A percentile compares a stretch with the other conserved stretches of the same genome.
Conservation (phyloP, 2,797 vertebrate species). For the Pelobates cultripes region DNA sequence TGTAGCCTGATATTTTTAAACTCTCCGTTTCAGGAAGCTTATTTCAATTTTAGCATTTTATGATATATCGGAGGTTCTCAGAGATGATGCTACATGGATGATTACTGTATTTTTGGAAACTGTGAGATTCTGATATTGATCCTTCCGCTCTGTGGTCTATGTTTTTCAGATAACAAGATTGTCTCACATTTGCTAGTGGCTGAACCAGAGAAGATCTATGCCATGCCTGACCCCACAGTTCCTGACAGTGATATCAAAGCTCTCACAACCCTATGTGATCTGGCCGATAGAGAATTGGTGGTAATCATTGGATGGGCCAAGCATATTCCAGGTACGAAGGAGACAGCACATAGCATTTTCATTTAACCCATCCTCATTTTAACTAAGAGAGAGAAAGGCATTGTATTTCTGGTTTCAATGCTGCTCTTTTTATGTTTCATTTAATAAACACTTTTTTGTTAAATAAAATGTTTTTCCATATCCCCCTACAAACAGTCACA, state of each 20-base stretch:
- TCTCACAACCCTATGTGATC: slow-evolving; percentile 95
- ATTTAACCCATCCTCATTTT: no score
- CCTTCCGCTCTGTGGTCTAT: slow-evolving; percentile 65
- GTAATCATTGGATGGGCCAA: slow-evolving; percentile 99
- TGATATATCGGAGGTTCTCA: slow-evolving; percentile 46
- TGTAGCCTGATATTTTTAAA: slow-evolving; percentile 23
- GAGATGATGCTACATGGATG: slow-evolving; percentile 34
- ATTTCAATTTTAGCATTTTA: slow-evolving; percentile 26
- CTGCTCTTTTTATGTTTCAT: no score
- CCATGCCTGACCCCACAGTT: slow-evolving; percentile 97
- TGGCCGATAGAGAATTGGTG: slow-evolving; percentile 95
- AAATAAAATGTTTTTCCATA: no score
- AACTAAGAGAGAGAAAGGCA: no score
- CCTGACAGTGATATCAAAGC: slow-evolving; percentile 99
- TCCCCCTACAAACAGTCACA: no score
- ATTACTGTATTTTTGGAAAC: slow-evolving; percentile 50
- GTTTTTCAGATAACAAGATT: slow-evolving; percentile 98
- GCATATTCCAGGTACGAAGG: slow-evolving; percentile 92
- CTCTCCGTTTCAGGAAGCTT: slow-evolving; percentile 28
- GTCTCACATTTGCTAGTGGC: slow-evolving; percentile 98
- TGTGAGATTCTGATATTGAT: slow-evolving; percentile 59
- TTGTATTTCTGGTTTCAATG: no score
- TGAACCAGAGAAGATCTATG: slow-evolving; percentile 99
- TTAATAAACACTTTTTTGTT: no score
- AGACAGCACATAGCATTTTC: no score